Base-by-base conservation (phyloP, 2,113 vertebrate genomes). In the Barbus barbus region DNA sequence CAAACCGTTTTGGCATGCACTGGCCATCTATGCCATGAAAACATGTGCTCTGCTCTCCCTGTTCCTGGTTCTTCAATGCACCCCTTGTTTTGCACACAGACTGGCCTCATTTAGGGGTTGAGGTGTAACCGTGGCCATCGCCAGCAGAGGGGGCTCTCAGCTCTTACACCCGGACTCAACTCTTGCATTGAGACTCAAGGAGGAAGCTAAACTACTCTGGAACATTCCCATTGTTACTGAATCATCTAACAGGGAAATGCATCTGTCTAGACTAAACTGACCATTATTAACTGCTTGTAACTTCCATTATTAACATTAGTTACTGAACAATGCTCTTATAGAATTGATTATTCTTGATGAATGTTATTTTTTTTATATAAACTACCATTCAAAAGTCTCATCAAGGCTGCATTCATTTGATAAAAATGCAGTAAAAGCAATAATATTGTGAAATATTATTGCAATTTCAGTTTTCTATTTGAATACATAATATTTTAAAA, bases 61-160 rank as follows among this genome's bases (percentile, higher is more conserved):
- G 28, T 73, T 51, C 73, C 24, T 28, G 41, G 44, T 33, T 75
- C 58, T 71, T 89, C 83, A 91, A 91, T 88, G 85, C 33, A 12
- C 44, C 71, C 87, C 81, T 91, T 91, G 90, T 91, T 89, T 76
- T 36, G 26, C 22, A 53, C 26, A 69, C 60, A 80, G 75, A 69
- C 41, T 53, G 81, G 73, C 85, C 75, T 80, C 31, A 58, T 41
- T 67, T 46, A 65, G 33, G 61, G 81, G 53, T 14, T 18, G 22
- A 46, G 12, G 2, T 38, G 28, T 56, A 65, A 28, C 61, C 71
- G 75, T 4, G 12, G 41, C 86, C 69, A 12, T 20, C 3, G n/a
- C 69, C 89, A 87, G 83, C 69, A 89, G 90, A 85, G 83, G 88
- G 88, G 44, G 69, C 58, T 80, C 33, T 65, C 24, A 75, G 56